phyloP scores from a whole-genome alignment of 2,797 vertebrate species.

The Neopelma chrysocephalum region DNA sequence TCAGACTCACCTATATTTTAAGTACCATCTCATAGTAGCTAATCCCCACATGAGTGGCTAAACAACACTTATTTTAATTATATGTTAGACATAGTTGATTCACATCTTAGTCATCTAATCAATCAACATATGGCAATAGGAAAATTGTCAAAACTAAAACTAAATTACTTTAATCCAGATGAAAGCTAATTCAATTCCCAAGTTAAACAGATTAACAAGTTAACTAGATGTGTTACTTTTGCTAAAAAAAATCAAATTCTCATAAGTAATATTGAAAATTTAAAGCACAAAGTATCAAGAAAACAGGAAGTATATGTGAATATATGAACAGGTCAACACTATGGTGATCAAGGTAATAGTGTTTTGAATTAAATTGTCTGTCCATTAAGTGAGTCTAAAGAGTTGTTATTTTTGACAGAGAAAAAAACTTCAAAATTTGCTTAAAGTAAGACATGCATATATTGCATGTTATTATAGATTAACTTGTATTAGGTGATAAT shows the following conservation, averaged over 20 bases:
- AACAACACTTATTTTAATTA: neutral
- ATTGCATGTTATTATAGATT: neutral
- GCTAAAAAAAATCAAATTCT: neutral
- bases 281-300: neutral
- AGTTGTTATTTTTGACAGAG: neutral
- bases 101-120: neutral
- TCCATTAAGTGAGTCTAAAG: neutral
- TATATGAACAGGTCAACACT: neutral
- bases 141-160: neutral
- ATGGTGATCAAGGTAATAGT: neutral
- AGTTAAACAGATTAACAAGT: neutral
- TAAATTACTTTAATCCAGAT: neutral
- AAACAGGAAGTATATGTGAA: neutral
- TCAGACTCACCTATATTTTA: neutral
- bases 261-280: neutral
- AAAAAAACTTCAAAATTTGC: accelerated
- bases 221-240: neutral
- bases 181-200: neutral
- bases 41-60: neutral
- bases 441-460: neutral
- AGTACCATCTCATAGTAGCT: neutral
- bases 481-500: neutral
- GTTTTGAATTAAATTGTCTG: neutral
- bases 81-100: neutral
- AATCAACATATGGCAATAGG: neutral